Conservation (phyloP, 2,888 invertebrate genomes). For the Nephrotoma guestfalica region DNA sequence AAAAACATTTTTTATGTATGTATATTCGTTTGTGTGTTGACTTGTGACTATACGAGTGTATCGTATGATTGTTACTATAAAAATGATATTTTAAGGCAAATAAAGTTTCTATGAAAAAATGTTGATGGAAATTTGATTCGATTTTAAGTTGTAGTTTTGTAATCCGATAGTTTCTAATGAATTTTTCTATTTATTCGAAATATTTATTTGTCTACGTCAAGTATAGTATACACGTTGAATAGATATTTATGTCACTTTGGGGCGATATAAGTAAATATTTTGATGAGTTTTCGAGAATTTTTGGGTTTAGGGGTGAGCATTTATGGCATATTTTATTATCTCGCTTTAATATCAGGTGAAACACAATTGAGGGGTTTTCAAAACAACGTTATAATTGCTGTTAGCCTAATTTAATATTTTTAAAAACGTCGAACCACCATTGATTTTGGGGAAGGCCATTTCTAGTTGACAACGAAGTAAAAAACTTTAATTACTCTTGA, state of each 20-base stretch:
- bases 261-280: not conserved
- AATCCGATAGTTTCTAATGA: not conserved
- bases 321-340: not conserved
- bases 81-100: not conserved
- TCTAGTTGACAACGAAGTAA: too few species aligned
- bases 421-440: too few species aligned
- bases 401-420: not conserved
- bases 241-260: not conserved
- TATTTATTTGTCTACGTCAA: not conserved
- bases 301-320: not conserved
- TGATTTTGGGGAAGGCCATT: too few species aligned
- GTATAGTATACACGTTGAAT: too few species aligned
- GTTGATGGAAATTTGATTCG: slow-evolving; percentile 3
- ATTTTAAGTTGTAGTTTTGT: slow-evolving; percentile 2
- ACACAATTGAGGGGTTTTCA: not conserved
- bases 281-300: not conserved
- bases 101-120: not conserved
- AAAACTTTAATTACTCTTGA: too few species aligned
- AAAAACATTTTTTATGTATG: not conserved
- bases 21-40: not conserved
- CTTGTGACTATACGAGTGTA: not conserved
- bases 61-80: not conserved
- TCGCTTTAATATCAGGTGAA: not conserved
- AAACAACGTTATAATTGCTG: not conserved
- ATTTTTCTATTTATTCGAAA: not conserved